phyloP scores from a whole-genome alignment of 2,113 vertebrate genomes.

The Diadophis punctatus region DNA sequence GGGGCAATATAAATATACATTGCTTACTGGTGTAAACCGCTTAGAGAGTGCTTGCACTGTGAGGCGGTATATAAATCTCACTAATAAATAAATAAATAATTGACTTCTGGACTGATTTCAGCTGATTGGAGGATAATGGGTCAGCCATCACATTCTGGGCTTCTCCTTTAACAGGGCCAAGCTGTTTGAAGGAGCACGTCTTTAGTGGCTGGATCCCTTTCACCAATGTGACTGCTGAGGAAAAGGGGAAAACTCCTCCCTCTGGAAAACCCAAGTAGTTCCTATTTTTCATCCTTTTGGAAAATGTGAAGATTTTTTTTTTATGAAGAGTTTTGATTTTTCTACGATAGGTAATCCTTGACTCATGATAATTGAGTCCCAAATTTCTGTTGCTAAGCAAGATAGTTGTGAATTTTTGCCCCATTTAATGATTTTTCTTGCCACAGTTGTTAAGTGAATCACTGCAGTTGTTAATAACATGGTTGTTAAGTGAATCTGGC shows the following conservation, averaged over 20 bases:
- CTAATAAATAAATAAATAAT: too few species aligned
- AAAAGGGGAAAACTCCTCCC: background rate
- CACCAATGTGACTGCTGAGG: background rate
- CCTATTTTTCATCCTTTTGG: background rate
- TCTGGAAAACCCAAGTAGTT: background rate
- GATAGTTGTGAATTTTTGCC: background rate
- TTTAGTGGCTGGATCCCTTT: background rate
- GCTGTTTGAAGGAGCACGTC: background rate
- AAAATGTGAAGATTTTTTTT: background rate
- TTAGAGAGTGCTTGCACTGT: too few species aligned
- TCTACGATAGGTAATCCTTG: background rate
- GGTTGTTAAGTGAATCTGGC: background rate
- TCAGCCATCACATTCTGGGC: background rate
- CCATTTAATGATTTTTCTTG: background rate
- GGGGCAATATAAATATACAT: too few species aligned
- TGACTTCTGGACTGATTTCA: background rate
- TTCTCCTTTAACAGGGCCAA: background rate
- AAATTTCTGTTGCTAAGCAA: background rate
- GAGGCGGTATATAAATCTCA: too few species aligned
- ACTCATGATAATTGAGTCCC: background rate
- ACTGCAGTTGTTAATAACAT: background rate
- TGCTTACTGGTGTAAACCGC: too few species aligned
- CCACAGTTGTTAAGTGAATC: background rate
- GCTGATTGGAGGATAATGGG: background rate
- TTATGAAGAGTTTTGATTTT: background rate